A percentile compares a stretch with the other conserved stretches of the same genome.
Evolutionary conservation across 2,888 invertebrate genomes (phyloP).

Genomic region (Prionchulus punctatus): DNA sequence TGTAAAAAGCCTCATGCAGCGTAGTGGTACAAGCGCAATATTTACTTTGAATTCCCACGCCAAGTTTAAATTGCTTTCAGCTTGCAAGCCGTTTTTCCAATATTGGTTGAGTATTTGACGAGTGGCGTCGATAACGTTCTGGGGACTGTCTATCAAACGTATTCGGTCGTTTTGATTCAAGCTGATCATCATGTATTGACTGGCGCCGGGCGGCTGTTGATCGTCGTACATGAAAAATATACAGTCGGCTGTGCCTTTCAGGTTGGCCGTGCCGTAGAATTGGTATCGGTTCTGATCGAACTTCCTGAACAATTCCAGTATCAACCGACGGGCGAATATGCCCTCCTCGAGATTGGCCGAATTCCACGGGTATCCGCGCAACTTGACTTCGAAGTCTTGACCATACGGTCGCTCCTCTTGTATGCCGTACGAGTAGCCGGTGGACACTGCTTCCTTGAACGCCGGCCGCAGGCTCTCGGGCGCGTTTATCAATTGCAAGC

Average conservation of each 20-base stretch:
- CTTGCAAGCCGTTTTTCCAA: conserved; percentile 11
- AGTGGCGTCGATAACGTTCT: background rate
- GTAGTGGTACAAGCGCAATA: background rate
- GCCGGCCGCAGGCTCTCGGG: background rate
- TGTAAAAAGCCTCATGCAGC: too few species aligned
- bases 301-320: conserved; percentile 10
- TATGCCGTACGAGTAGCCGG: background rate
- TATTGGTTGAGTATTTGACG: background rate
- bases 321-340: conserved; percentile 4
- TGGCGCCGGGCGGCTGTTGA: background rate
- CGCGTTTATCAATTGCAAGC: conserved; percentile 11
- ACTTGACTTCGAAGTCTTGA: conserved; percentile 8
- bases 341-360: conserved; percentile 5
- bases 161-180: conserved; percentile 12
- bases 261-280: conserved; percentile 9
- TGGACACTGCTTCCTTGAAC: background rate
- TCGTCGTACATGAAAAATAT: conserved; percentile 11
- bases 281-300: conserved; percentile 7
- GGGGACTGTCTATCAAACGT: conserved; percentile 8
- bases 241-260: conserved; percentile 14
- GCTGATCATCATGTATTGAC: conserved; percentile 9
- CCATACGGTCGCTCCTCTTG: background rate
- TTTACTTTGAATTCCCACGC: background rate
- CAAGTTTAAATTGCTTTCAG: background rate
- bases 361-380: conserved; percentile 9